A percentile compares a stretch with the other conserved stretches of the same genome.
phyloP scores from a whole-genome alignment of 1,140 invertebrate genomes.

The Calephelis nemesis region DNA sequence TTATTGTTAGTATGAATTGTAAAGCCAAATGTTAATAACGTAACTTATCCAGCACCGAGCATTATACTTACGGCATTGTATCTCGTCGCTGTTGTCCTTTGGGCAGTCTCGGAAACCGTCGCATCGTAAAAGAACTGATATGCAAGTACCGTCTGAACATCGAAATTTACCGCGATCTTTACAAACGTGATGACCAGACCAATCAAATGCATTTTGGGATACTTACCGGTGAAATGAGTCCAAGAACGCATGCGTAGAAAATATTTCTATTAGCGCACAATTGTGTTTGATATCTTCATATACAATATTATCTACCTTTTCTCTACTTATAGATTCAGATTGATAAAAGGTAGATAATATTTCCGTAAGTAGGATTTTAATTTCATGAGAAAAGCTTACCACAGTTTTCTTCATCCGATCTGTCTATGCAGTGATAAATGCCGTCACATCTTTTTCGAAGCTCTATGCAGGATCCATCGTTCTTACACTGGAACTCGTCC shows the following conservation, averaged over 20 bases:
- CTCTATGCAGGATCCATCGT: conserved; percentile 82
- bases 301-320: neutral
- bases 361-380: neutral
- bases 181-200: conserved; percentile 66
- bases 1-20: conserved; percentile 32
- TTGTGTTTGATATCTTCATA: too few relatives aligned
- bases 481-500: conserved; percentile 59
- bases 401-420: conserved; percentile 86
- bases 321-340: neutral
- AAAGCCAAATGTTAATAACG: conserved; percentile 2
- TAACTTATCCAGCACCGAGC: neutral
- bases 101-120: conserved; percentile 79
- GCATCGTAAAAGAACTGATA: conserved; percentile 82
- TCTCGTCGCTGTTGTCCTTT: conserved; percentile 79
- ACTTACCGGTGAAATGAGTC: conserved; percentile 57
- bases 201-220: conserved; percentile 39
- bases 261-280: neutral
- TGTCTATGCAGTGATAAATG: conserved; percentile 84
- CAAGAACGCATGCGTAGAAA: conserved; percentile 41
- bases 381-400: conserved; percentile 37
- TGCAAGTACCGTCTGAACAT: conserved; percentile 84
- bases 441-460: conserved; percentile 85
- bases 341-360: too few relatives aligned
- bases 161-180: conserved; percentile 64
- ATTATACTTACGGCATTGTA: conserved; percentile 78